phyloP scores from a whole-genome alignment of 2,113 vertebrate species.

The Rutilus rutilus region DNA sequence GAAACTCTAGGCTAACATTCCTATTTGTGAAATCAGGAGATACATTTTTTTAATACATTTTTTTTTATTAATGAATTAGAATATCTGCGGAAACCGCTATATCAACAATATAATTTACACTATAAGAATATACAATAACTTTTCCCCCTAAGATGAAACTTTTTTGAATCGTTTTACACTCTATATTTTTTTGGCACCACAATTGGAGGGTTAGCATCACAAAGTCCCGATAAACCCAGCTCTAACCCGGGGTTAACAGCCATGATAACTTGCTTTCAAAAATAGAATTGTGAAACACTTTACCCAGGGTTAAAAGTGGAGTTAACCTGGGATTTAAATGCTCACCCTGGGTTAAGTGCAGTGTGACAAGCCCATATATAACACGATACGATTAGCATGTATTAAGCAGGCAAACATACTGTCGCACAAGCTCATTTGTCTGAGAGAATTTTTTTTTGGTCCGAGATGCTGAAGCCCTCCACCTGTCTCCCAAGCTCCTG shows the following conservation, averaged over 20 bases:
- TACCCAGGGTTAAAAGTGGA: background rate
- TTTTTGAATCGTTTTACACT: background rate
- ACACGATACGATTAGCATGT: background rate
- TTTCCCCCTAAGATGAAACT: background rate
- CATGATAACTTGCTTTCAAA: background rate
- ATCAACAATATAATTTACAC: background rate
- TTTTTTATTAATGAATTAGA: no score
- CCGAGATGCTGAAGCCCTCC: constrained; percentile 86
- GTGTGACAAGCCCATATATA: constrained; percentile 3
- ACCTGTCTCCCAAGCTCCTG: constrained; percentile 94
- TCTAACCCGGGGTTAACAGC: background rate
- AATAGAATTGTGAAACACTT: background rate
- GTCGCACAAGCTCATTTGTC: background rate
- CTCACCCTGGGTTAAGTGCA: background rate
- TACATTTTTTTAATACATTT: no score
- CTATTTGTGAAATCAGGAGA: background rate
- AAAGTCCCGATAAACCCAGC: background rate
- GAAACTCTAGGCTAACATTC: background rate
- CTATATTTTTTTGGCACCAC: background rate
- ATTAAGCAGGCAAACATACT: background rate
- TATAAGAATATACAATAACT: no score
- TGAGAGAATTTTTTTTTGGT: constrained; percentile 47
- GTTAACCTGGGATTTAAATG: constrained; percentile 1
- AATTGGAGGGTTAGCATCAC: background rate
- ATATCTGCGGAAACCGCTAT: background rate